Percentiles rank a stretch among this genome's conserved stretches.
Evolutionary conservation across 2,797 vertebrate genomes (phyloP).

Genomic region (Natrix natrix): DNA sequence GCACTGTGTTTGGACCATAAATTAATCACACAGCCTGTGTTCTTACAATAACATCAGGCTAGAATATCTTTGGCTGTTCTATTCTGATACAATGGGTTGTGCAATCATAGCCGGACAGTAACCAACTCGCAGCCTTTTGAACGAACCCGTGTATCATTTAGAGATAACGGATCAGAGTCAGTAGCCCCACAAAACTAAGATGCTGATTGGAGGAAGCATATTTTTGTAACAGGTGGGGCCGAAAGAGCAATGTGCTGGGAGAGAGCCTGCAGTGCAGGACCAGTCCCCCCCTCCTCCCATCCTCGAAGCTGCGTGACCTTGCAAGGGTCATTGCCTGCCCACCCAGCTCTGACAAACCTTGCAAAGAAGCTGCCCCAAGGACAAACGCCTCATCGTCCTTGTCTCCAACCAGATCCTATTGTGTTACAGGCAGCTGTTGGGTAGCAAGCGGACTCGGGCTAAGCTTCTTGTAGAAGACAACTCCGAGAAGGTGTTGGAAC

Average conservation of each 20-base stretch:
- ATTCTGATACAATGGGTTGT: not conserved
- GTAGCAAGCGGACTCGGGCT: not conserved
- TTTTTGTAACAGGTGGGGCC: not conserved
- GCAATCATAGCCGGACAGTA: not conserved
- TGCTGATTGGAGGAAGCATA: not conserved
- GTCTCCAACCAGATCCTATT: no score
- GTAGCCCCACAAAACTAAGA: not conserved
- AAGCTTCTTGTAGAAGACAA: not conserved
- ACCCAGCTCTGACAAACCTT: not conserved
- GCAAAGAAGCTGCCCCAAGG: not conserved
- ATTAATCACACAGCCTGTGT: not conserved
- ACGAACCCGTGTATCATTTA: not conserved
- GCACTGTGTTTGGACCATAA: not conserved
- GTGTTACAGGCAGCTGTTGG: not conserved
- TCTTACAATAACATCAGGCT: not conserved
- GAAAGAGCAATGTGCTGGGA: not conserved
- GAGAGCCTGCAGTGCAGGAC: not conserved
- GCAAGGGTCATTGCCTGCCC: not conserved
- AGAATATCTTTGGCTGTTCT: not conserved
- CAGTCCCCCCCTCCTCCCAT: not conserved
- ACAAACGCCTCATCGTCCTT: not conserved
- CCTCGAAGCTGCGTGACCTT: not conserved
- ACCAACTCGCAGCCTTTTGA: not conserved
- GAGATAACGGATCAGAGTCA: not conserved
- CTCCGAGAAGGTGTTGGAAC: not conserved